Conservation (phyloP, 1,140 invertebrate species). For the Caerostris extrusa region DNA sequence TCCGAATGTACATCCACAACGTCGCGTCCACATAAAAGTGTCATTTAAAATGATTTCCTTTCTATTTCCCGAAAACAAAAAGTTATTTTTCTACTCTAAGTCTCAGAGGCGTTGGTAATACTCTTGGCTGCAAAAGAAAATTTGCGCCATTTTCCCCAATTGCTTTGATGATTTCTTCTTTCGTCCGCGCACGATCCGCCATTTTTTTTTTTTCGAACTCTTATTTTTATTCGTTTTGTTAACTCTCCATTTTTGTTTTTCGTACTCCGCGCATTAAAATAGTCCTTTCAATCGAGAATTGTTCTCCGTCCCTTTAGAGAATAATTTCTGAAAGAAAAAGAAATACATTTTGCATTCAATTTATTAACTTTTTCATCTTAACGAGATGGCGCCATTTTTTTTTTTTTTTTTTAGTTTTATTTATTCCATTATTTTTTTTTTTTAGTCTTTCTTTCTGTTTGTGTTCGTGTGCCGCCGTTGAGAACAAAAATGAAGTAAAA, state of each 20-base stretch:
- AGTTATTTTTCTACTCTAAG: neutral
- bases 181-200: neutral
- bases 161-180: slow-evolving; percentile 62
- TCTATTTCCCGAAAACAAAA: slow-evolving; percentile 28
- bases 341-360: slow-evolving; percentile 54
- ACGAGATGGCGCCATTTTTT: neutral
- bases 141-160: slow-evolving; percentile 47
- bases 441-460: neutral
- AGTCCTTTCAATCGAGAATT: slow-evolving; percentile 57
- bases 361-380: slow-evolving; percentile 65
- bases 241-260: slow-evolving; percentile 35
- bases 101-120: slow-evolving; percentile 43
- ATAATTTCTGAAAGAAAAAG: slow-evolving; percentile 46
- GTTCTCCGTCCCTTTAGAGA: neutral
- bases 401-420: neutral
- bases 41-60: slow-evolving; percentile 67
- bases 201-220: neutral
- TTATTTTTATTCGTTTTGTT: slow-evolving; percentile 6
- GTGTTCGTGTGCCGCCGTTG: neutral
- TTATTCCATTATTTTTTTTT: neutral
- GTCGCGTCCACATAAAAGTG: slow-evolving; percentile 49
- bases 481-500: slow-evolving; percentile 2
- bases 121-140: neutral
- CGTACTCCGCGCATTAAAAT: slow-evolving; percentile 39
- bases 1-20: neutral